Conservation (phyloP, 1,140 invertebrate genomes). For the Wiebesia pumilae region DNA sequence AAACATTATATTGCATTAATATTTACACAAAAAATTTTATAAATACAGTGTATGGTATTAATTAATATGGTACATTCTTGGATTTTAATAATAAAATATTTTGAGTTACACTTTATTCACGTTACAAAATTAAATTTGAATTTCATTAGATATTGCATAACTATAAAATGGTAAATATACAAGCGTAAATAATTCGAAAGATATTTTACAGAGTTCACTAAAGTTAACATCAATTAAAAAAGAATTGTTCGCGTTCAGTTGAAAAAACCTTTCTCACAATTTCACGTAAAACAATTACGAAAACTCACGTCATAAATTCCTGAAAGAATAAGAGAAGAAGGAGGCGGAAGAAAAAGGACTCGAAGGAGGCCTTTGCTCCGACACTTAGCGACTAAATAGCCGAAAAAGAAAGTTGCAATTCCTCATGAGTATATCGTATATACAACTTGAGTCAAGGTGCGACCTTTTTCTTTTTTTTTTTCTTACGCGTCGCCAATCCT, state of each 20-base stretch:
- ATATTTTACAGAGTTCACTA: neutral
- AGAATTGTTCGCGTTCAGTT: neutral
- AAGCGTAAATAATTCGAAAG: neutral
- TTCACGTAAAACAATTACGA: slow-evolving; percentile 32
- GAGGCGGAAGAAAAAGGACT: slow-evolving; percentile 5
- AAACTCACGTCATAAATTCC: slow-evolving; percentile 21
- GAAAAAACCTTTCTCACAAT: neutral
- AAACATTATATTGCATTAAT: no score
- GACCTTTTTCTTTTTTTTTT: slow-evolving; percentile 18
- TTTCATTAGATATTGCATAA: neutral
- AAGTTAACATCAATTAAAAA: slow-evolving; percentile 4
- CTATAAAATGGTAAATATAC: neutral
- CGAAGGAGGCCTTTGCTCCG: neutral
- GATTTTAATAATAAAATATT: neutral
- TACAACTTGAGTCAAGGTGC: neutral
- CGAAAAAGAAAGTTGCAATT: slow-evolving; percentile 26
- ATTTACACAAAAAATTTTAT: no score
- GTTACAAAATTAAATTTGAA: neutral
- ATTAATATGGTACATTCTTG: no score
- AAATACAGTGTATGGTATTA: no score
- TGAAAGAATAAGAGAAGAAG: slow-evolving; percentile 21
- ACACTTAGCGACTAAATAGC: slow-evolving; percentile 15
- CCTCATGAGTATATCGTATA: neutral
- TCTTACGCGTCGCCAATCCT: neutral
- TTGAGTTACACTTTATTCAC: neutral